These are phyloP conservation scores for Thripadectes ignobilis DNA, from an alignment of 2,797 vertebrate species.

Conservation along the genomic window DNA sequence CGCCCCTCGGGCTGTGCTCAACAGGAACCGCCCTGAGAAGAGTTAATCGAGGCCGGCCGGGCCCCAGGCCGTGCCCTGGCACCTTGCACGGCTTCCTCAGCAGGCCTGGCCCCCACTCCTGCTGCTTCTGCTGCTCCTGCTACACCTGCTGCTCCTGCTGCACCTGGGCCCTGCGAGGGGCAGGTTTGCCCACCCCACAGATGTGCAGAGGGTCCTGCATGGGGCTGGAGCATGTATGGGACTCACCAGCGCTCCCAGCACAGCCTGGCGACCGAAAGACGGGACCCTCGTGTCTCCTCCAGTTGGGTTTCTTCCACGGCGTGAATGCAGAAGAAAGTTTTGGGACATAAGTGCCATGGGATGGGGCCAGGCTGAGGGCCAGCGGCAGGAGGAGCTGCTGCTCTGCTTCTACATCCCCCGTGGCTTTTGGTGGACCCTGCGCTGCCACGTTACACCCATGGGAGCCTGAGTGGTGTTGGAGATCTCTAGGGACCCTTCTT, in stretches of 20 bases:
- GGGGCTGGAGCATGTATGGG: neutral
- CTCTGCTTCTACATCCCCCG: neutral
- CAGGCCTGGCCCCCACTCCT: too few relatives aligned
- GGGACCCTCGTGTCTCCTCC: rapidly evolving
- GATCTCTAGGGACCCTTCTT: neutral
- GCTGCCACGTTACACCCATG: rapidly evolving
- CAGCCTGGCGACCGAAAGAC: neutral
- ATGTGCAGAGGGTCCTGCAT: neutral
- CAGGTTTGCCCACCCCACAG: neutral
- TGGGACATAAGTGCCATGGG: neutral
- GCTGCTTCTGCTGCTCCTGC: too few relatives aligned
- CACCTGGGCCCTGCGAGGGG: neutral
- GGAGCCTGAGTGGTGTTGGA: neutral
- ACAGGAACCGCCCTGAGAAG: slow-evolving; percentile 91
- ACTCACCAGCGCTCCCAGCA: neutral
- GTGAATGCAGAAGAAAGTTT: neutral
- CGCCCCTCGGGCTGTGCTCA: slow-evolving; percentile 90
- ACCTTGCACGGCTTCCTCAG: neutral
- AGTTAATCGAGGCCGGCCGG: slow-evolving; percentile 72
- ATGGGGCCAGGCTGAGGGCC: rapidly evolving
- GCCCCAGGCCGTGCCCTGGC: neutral
- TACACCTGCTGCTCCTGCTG: too few relatives aligned
- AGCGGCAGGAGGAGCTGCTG: neutral
- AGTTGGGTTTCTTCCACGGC: neutral
- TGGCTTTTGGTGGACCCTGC: neutral